These are phyloP conservation scores for Megaceryle maxima DNA, from an alignment of 2,113 vertebrate genomes.

Conservation along the genomic window DNA sequence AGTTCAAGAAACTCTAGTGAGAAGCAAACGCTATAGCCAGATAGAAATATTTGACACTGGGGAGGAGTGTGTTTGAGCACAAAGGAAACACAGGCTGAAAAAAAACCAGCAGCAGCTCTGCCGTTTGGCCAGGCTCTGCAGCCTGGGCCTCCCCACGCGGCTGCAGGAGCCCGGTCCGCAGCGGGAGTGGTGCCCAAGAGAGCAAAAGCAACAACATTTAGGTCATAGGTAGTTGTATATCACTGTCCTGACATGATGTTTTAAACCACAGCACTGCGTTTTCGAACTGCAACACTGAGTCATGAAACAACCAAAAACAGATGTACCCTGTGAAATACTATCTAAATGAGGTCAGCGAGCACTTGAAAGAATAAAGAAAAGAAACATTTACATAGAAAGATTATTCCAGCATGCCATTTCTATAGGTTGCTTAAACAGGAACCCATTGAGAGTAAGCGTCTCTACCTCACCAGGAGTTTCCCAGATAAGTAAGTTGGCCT, in stretches of 20 bases:
- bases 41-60: not conserved
- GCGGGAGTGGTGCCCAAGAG: not conserved
- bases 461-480: not conserved
- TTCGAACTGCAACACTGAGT: constrained; percentile 33
- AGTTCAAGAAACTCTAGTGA: not conserved
- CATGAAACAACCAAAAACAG: constrained; percentile 64
- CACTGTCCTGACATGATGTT: not conserved
- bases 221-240: not conserved
- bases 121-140: not conserved
- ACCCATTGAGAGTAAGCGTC: not conserved
- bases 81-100: not conserved
- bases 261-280: not conserved
- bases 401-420: constrained; percentile 3
- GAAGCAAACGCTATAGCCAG: not conserved
- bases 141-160: rapidly evolving
- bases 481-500: not conserved
- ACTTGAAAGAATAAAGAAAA: constrained; percentile 37
- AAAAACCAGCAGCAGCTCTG: not conserved
- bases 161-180: not conserved
- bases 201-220: not conserved
- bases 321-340: constrained; percentile 49
- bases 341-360: constrained; percentile 10
- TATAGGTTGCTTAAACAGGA: not conserved
- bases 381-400: constrained; percentile 15
- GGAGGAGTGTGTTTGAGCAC: not conserved